Evolutionary conservation across 2,113 vertebrate species (phyloP).

Genomic region (Salvelinus sp.): DNA sequence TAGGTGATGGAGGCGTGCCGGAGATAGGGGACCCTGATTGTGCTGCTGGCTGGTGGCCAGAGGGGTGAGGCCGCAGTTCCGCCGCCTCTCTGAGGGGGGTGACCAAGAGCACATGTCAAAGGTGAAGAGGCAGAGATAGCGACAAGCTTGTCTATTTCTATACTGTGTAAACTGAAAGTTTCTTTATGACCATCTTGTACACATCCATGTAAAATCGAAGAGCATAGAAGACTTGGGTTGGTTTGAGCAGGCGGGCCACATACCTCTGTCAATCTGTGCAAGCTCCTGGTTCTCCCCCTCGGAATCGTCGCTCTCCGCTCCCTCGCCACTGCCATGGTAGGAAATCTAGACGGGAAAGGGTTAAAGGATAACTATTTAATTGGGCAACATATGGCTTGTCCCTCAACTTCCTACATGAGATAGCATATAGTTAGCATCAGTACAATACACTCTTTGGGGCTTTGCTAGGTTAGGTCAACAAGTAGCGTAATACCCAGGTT

Average conservation of each 20-base stretch:
- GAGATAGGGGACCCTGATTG: slow-evolving; percentile 83
- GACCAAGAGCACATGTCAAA: slow-evolving; percentile 23
- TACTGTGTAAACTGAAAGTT: too few relatives aligned
- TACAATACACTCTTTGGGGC: background rate
- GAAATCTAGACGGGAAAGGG: slow-evolving; percentile 78
- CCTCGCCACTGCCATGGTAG: slow-evolving; percentile 83
- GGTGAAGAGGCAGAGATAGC: slow-evolving; percentile 1
- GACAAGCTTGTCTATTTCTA: background rate
- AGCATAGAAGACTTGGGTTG: background rate
- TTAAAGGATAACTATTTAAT: slow-evolving; percentile 12
- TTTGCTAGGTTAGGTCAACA: background rate
- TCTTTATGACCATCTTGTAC: too few relatives aligned
- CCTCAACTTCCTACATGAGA: background rate
- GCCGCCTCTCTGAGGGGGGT: slow-evolving; percentile 77
- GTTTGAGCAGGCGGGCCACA: slow-evolving; percentile 5
- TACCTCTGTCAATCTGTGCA: slow-evolving; percentile 91
- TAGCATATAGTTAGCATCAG: background rate
- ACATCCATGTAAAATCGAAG: too few relatives aligned
- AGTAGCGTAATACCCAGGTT: too few relatives aligned
- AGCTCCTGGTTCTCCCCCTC: slow-evolving; percentile 92
- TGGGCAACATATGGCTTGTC: background rate
- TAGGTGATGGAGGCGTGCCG: slow-evolving; percentile 76
- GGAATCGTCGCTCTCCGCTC: slow-evolving; percentile 88
- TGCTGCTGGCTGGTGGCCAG: slow-evolving; percentile 86
- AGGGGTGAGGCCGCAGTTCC: slow-evolving; percentile 82